Base-by-base conservation (phyloP, 2,888 invertebrate genomes). In the Pherbina coryleti region DNA sequence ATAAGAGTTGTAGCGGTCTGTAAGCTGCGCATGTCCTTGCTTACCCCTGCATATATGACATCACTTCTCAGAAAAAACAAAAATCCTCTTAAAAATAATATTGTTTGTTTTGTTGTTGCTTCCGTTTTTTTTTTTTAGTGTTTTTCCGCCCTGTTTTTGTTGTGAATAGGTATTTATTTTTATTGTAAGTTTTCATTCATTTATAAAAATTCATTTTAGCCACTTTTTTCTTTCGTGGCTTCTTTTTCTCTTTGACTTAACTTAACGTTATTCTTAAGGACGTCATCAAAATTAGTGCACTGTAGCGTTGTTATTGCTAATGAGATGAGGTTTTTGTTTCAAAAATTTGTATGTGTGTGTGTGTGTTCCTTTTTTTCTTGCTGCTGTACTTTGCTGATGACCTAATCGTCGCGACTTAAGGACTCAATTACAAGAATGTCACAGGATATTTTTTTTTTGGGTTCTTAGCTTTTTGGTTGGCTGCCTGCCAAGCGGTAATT, bases 401-500 rank as follows among this genome's bases (percentile, higher is more conserved):
- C 81, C 79, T 82, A 80, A 80, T 80, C 77, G 79, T 79, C 79
- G 79, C 79, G 78, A 71, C 80, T 81, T 80, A 80, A 78, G 79
- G 44, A 74, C 79, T 62, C 64, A 80, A 81, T 79, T 81, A 79
- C 9, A 51, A 51, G 19, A 69, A 44, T 49, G 69, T 62, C 66
- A 51, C 31, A 28, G 64, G 66, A 22, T 25, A 51, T 22, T 44
- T 64, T 62, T 62, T 74, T 60, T 73, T 37, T 44, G 14, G 11
- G 14, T 51, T 44, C 44, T 44, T 44, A 44, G 3, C 62, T 62
- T 31, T 67, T 67, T 34, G 25, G 14, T 53, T 75, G 34, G 55
- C 51, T 51, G 31, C 31, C 37, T 62, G 72, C 44, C 44, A 60
- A 57, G 19, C 34, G 44, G 25, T 53, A 37, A 0, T 14, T 14